Percentiles rank a stretch among this genome's conserved stretches.
phyloP scores from a whole-genome alignment of 2,888 invertebrate genomes.

The Hydraecia micacea region DNA sequence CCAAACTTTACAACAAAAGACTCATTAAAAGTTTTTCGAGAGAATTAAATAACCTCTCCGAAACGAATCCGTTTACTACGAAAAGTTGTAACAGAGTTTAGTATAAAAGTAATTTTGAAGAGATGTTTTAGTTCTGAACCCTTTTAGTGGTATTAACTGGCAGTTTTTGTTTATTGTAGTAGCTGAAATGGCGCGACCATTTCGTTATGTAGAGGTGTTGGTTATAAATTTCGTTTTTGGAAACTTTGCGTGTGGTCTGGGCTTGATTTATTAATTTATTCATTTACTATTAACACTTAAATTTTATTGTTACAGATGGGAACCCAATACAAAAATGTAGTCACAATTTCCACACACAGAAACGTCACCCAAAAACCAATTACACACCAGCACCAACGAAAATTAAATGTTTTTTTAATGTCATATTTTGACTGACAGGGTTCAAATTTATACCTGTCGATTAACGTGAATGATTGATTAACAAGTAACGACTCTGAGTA shows the following conservation, averaged over 20 bases:
- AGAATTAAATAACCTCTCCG: constrained; percentile 76
- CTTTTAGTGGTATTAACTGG: constrained; percentile 22
- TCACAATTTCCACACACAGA: background rate
- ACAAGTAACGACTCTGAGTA: no score
- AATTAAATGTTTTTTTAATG: background rate
- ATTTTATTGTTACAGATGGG: background rate
- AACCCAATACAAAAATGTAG: background rate
- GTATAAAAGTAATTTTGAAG: constrained; percentile 70
- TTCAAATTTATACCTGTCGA: background rate
- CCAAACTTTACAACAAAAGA: constrained; percentile 60
- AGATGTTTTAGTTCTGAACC: constrained; percentile 54
- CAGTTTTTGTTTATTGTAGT: constrained; percentile 15
- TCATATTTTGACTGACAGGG: background rate
- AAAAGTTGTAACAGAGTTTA: constrained; percentile 65
- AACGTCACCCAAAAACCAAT: no score
- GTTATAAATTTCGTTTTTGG: background rate
- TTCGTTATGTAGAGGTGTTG: background rate
- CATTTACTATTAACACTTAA: no score
- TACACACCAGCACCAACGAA: background rate
- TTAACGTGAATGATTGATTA: no score
- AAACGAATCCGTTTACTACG: constrained; percentile 76
- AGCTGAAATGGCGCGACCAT: background rate
- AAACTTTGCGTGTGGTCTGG: background rate
- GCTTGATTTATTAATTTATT: background rate
- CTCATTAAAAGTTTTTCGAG: constrained; percentile 80